Conservation (phyloP, 2,888 invertebrate genomes). For the Troilus luridus region DNA sequence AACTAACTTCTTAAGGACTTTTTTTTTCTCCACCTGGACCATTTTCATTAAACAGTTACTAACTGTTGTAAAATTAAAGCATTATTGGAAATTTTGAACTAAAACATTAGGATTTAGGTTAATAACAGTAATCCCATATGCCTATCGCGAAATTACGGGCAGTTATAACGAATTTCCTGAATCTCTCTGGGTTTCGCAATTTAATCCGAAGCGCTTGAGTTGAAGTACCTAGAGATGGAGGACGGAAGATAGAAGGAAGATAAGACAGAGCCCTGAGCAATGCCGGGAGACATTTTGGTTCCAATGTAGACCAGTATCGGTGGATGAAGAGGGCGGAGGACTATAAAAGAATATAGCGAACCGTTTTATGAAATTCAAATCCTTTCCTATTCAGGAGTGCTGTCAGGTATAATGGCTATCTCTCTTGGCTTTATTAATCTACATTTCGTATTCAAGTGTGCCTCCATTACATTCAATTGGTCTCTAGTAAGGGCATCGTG, state of each 20-base stretch:
- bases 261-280: neutral
- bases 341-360: neutral
- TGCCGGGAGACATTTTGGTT: neutral
- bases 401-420: neutral
- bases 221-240: neutral
- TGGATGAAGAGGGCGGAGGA: neutral
- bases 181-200: neutral
- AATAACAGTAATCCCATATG: no score
- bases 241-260: neutral
- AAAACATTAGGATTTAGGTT: no score
- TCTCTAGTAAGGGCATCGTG: neutral
- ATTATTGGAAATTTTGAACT: no score
- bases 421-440: neutral
- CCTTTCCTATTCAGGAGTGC: neutral
- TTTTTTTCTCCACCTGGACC: no score
- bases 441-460: neutral
- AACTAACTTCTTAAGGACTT: no score
- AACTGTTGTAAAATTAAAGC: no score
- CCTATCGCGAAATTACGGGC: neutral
- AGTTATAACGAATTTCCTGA: neutral
- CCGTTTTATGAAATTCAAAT: constrained; percentile 25
- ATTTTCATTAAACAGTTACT: no score
- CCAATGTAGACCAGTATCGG: neutral
- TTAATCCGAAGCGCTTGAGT: neutral
- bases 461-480: neutral